Percentiles rank a stretch among this genome's conserved stretches.
phyloP scores from a whole-genome alignment of 2,797 vertebrate genomes.

The Ispidina picta region DNA sequence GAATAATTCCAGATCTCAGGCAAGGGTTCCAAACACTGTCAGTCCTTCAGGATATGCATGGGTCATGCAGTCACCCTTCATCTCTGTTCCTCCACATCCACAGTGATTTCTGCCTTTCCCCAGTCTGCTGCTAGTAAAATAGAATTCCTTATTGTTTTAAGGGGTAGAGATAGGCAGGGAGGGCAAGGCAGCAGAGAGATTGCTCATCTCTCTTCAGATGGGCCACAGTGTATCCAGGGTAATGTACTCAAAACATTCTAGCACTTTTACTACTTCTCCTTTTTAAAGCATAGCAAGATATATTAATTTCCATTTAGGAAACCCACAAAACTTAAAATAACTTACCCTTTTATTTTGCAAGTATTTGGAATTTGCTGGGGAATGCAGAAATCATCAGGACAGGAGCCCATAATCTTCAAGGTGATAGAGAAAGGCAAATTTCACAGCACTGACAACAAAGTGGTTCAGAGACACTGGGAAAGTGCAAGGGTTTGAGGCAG shows the following conservation, averaged over 20 bases:
- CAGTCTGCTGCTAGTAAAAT: not conserved
- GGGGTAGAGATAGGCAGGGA: not conserved
- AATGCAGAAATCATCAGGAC: not conserved
- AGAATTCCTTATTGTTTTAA: not conserved
- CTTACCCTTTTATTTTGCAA: not conserved
- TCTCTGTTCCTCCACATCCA: not conserved
- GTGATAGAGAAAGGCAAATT: not conserved
- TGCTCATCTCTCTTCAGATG: not conserved
- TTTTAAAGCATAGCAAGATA: constrained; percentile 29
- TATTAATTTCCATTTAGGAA: not conserved
- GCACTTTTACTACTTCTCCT: constrained; percentile 28
- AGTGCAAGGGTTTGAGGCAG: not conserved
- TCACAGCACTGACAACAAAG: not conserved
- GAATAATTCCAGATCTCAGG: not conserved
- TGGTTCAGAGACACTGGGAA: not conserved
- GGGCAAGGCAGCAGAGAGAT: not conserved
- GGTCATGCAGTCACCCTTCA: not conserved
- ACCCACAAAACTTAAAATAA: not conserved
- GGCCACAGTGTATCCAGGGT: not conserved
- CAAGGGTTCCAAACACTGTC: constrained; percentile 22
- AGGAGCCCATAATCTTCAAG: not conserved
- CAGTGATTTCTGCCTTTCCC: not conserved
- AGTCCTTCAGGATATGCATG: not conserved
- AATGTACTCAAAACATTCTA: not conserved
- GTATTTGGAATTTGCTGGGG: not conserved